phyloP scores from a whole-genome alignment of 2,113 vertebrate species.

The Onychostruthus taczanowskii region DNA sequence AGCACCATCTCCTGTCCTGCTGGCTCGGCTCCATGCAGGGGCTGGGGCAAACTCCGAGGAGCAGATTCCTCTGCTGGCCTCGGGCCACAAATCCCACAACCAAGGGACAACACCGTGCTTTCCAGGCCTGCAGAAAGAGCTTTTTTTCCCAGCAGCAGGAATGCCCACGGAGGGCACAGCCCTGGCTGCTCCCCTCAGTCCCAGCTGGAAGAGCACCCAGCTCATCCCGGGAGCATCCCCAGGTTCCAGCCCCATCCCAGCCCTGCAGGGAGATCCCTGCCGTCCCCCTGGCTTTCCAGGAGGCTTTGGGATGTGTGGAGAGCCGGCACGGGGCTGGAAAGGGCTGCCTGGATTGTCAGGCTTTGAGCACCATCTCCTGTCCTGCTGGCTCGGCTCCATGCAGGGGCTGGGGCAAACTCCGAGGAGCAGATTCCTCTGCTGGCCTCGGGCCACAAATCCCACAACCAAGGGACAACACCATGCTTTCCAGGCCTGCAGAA shows the following conservation, averaged over 20 bases:
- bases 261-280: neutral
- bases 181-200: neutral
- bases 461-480: neutral
- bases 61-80: neutral
- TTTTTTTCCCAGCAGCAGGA: neutral
- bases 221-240: neutral
- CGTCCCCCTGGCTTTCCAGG: neutral
- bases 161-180: neutral
- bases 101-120: neutral
- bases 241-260: neutral
- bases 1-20: conserved; percentile 46
- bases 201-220: neutral
- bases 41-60: neutral
- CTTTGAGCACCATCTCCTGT: conserved; percentile 52
- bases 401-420: neutral
- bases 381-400: conserved; percentile 20
- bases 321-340: neutral
- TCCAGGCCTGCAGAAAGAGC: neutral
- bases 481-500: neutral
- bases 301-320: neutral
- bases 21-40: conserved; percentile 20
- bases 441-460: neutral
- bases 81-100: neutral
- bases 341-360: neutral
- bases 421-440: neutral